phyloP scores from a whole-genome alignment of 2,888 invertebrate species.

The Tachina fera region DNA sequence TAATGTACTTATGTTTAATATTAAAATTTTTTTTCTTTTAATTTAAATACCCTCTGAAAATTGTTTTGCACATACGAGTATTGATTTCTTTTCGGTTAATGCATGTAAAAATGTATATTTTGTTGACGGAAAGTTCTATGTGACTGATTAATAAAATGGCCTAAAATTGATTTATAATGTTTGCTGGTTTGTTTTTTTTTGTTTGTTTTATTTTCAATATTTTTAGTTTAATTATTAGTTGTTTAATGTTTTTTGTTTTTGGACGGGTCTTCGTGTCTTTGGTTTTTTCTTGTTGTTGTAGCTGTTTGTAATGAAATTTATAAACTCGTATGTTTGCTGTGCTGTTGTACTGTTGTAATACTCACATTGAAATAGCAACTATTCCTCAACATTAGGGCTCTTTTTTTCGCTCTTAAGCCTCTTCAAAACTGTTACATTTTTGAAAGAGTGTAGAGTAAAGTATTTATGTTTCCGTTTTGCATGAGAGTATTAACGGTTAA shows the following conservation, averaged over 20 bases:
- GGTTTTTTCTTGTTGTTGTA: conserved; percentile 44
- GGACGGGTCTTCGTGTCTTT: conserved; percentile 80
- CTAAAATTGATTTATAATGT: conserved; percentile 51
- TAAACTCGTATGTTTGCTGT: conserved; percentile 61
- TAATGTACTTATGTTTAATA: conserved; percentile 37
- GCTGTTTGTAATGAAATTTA: conserved; percentile 35
- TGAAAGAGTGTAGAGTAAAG: background rate
- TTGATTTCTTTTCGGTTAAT: conserved; percentile 27
- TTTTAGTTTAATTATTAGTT: conserved; percentile 34
- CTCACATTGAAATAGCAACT: conserved; percentile 56
- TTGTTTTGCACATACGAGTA: conserved; percentile 59
- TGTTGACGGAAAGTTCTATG: conserved; percentile 64
- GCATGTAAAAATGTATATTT: conserved; percentile 33
- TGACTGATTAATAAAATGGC: conserved; percentile 63
- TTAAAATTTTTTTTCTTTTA: conserved; percentile 36
- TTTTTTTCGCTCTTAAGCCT: background rate
- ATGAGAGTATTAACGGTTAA: background rate
- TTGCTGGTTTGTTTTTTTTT: conserved; percentile 20
- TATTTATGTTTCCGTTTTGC: background rate
- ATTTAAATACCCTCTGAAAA: conserved; percentile 63
- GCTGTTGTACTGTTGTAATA: conserved; percentile 26
- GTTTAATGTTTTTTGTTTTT: conserved; percentile 67
- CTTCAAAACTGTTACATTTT: background rate
- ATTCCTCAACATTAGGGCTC: conserved; percentile 21
- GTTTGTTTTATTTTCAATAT: conserved; percentile 22